Conservation (phyloP, 2,113 vertebrate species). For the Eclectus roratus region DNA sequence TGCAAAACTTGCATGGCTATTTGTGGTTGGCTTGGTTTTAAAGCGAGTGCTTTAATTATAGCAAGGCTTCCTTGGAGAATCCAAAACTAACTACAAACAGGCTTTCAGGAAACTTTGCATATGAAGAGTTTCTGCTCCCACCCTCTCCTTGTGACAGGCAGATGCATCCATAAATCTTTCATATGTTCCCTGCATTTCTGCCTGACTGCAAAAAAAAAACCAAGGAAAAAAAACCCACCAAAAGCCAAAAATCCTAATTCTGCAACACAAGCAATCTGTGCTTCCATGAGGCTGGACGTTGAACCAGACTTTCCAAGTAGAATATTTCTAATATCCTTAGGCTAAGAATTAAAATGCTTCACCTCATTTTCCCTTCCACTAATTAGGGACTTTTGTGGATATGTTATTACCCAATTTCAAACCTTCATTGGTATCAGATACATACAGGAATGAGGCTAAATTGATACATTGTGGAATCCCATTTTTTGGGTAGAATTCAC, state of each 20-base stretch:
- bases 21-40: not conserved
- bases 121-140: not conserved
- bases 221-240: accelerated
- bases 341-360: not conserved
- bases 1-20: not conserved
- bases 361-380: not conserved
- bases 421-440: not conserved
- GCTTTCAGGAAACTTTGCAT: not conserved
- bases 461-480: not conserved
- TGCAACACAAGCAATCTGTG: not conserved
- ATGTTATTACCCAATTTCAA: not conserved
- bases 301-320: not conserved
- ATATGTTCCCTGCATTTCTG: not conserved
- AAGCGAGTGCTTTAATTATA: not conserved
- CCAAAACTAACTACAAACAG: not conserved
- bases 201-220: not conserved
- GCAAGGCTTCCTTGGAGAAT: not conserved
- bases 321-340: not conserved
- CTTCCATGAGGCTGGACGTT: not conserved
- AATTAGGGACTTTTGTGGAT: not conserved
- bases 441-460: not conserved
- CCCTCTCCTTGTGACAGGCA: not conserved
- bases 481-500: not conserved
- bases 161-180: not conserved
- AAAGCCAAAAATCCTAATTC: not conserved